These are phyloP conservation scores for Drosophila yakuba DNA, from an alignment of 1,140 invertebrate species.

Conservation along the genomic window DNA sequence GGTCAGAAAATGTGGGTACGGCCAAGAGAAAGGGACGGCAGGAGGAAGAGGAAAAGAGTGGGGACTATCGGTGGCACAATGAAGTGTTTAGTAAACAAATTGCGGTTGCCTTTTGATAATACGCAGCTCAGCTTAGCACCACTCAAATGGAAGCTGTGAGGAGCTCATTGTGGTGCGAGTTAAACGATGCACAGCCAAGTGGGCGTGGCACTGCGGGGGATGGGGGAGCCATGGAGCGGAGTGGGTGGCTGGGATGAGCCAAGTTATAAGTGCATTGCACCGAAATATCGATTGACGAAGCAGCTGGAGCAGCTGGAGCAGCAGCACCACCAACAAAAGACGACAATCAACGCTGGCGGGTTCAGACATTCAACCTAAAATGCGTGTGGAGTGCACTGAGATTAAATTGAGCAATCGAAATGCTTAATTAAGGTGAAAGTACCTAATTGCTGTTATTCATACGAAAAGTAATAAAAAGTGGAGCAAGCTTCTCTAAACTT, in stretches of 20 bases:
- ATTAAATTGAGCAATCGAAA: slow-evolving; percentile 3
- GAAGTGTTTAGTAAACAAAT: slow-evolving; percentile 83
- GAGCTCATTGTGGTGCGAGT: slow-evolving; percentile 12
- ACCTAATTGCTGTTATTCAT: not conserved
- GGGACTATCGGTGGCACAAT: slow-evolving; percentile 75
- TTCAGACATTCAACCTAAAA: slow-evolving; percentile 57
- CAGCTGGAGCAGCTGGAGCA: slow-evolving; percentile 38
- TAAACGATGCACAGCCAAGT: slow-evolving; percentile 24
- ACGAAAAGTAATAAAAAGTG: no score
- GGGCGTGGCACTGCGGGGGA: not conserved
- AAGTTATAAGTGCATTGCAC: slow-evolving; percentile 80
- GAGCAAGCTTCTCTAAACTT: no score
- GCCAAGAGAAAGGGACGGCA: slow-evolving; percentile 4
- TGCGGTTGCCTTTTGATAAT: slow-evolving; percentile 78
- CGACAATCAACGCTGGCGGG: slow-evolving; percentile 59
- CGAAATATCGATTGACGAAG: slow-evolving; percentile 77
- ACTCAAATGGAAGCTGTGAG: slow-evolving; percentile 31
- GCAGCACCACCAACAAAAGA: slow-evolving; percentile 58
- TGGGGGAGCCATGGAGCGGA: not conserved
- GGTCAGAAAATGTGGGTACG: slow-evolving; percentile 51
- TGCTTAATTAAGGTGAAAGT: not conserved
- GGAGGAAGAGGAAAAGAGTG: not conserved
- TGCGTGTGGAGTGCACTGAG: slow-evolving; percentile 53
- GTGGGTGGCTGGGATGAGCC: slow-evolving; percentile 19
- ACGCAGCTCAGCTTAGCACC: slow-evolving; percentile 64